phyloP scores from a whole-genome alignment of 2,888 invertebrate species.

The Trichopria drosophilae region DNA sequence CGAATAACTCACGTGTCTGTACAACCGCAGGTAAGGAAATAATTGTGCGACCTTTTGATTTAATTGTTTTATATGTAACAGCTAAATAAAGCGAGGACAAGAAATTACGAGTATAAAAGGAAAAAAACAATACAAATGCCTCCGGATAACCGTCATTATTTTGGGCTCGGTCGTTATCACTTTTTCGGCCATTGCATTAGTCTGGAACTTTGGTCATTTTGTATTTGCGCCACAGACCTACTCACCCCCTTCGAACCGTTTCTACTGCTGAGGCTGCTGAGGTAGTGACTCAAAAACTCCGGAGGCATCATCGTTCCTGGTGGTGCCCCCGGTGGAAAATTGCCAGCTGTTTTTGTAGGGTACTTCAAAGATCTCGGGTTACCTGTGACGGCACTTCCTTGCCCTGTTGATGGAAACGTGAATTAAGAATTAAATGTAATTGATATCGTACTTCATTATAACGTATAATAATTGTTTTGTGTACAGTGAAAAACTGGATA shows the following conservation, averaged over 20 bases:
- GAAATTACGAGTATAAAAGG: too few species aligned
- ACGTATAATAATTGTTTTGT: too few species aligned
- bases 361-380: slow-evolving; percentile 32
- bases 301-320: slow-evolving; percentile 44
- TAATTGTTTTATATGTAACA: too few species aligned
- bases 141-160: neutral
- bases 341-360: slow-evolving; percentile 32
- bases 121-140: neutral
- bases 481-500: too few species aligned
- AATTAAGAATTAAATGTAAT: too few species aligned
- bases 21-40: too few species aligned
- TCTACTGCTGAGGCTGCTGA: slow-evolving; percentile 45
- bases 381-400: slow-evolving; percentile 21
- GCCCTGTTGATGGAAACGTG: slow-evolving; percentile 28
- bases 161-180: slow-evolving; percentile 7
- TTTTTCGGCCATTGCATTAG: slow-evolving; percentile 28
- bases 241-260: slow-evolving; percentile 47
- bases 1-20: too few species aligned
- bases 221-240: slow-evolving; percentile 37
- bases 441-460: too few species aligned
- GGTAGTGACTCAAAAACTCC: slow-evolving; percentile 48
- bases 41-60: too few species aligned
- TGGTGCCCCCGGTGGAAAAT: slow-evolving; percentile 31
- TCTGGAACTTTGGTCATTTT: slow-evolving; percentile 28
- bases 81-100: too few species aligned